Conservation (phyloP, 2,888 invertebrate genomes). For the Lasioglossum vierecki region DNA sequence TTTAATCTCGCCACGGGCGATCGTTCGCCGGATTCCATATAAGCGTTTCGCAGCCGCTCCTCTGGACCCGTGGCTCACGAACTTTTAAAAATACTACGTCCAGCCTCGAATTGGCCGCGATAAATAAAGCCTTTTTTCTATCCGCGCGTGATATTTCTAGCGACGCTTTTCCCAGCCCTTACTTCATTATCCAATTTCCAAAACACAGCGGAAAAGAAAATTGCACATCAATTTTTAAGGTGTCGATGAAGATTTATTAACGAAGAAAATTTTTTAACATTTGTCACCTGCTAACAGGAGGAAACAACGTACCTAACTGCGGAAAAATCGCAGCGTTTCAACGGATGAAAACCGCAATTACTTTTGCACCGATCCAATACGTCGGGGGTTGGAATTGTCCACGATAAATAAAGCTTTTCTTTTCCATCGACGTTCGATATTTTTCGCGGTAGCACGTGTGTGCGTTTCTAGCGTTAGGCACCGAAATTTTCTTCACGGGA, state of each 20-base stretch:
- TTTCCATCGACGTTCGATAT: background rate
- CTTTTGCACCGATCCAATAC: background rate
- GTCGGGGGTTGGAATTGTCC: background rate
- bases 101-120: background rate
- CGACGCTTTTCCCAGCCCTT: background rate
- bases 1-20: constrained; percentile 22
- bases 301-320: background rate
- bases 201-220: background rate
- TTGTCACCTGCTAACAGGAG: background rate
- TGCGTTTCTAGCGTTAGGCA: background rate
- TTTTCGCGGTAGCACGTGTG: background rate
- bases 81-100: constrained; percentile 5
- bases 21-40: constrained; percentile 12
- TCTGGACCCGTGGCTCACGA: background rate
- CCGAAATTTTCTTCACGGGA: constrained; percentile 45
- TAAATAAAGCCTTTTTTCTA: constrained; percentile 6
- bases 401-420: background rate
- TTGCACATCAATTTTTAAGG: too few relatives aligned
- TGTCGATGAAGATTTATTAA: background rate
- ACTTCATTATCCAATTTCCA: background rate
- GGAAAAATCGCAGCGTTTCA: background rate
- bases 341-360: background rate
- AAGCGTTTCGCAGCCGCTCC: background rate
- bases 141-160: constrained; percentile 19
- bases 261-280: background rate